phyloP scores from a whole-genome alignment of 2,797 vertebrate genomes.

The Steatocranus sp. region DNA sequence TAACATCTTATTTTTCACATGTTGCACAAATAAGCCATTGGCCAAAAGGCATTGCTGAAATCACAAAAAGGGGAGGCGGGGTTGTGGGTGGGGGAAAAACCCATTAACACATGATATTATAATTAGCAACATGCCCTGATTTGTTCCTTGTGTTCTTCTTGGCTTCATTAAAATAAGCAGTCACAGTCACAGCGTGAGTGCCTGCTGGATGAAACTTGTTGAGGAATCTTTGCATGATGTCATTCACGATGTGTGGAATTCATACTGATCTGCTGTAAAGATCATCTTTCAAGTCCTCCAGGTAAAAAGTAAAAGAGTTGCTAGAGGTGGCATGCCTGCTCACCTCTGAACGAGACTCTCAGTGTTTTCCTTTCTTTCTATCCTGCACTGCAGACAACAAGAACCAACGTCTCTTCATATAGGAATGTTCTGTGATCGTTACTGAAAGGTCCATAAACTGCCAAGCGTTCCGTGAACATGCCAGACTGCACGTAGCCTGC shows the following conservation, averaged over 20 bases:
- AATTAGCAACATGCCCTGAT: constrained; percentile 39
- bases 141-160: constrained; percentile 15
- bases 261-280: constrained; percentile 35
- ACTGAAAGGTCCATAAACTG: constrained; percentile 17
- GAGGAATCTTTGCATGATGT: constrained; percentile 73
- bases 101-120: constrained; percentile 27
- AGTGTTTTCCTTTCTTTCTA: background rate
- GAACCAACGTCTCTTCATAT: constrained; percentile 35
- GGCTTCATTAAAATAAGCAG: constrained; percentile 46
- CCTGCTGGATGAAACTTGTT: constrained; percentile 74
- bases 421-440: constrained; percentile 20
- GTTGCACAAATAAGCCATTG: background rate
- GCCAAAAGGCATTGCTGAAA: background rate
- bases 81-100: background rate
- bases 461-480: background rate
- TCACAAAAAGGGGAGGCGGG: background rate
- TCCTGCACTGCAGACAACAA: background rate
- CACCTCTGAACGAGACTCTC: constrained; percentile 2
- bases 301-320: constrained; percentile 14
- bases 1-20: background rate
- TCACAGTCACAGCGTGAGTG: constrained; percentile 28
- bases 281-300: constrained; percentile 28
- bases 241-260: constrained; percentile 65
- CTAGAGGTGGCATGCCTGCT: background rate
- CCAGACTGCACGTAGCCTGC: constrained; percentile 31